Conservation (phyloP, 1,140 invertebrate genomes). For the Drosophila nigromelanica region DNA sequence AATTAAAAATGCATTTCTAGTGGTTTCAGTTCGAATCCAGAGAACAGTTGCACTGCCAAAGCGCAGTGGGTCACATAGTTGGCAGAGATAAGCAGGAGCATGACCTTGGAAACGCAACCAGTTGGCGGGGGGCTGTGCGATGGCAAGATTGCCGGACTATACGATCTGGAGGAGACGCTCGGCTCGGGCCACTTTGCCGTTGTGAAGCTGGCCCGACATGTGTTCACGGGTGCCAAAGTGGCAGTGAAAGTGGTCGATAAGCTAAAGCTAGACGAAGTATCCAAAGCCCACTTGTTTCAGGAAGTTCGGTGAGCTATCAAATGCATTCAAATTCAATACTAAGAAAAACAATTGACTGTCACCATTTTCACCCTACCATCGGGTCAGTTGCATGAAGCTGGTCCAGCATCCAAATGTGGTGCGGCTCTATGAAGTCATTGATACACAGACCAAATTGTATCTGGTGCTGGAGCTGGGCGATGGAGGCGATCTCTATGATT, state of each 20-base stretch:
- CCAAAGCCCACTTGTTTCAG: constrained; percentile 98
- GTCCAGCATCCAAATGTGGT: constrained; percentile 99
- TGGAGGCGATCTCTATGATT: constrained; percentile 99
- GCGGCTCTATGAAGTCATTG: constrained; percentile 98
- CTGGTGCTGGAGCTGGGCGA: constrained; percentile 99
- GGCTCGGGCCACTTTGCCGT: constrained; percentile 99
- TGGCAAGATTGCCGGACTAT: constrained; percentile 97
- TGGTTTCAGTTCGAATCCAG: constrained; percentile 55
- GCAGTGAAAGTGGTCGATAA: constrained; percentile 99
- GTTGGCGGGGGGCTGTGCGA: constrained; percentile 86
- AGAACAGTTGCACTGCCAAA: constrained; percentile 35
- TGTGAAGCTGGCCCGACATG: constrained; percentile 98
- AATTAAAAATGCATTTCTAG: constrained; percentile 34
- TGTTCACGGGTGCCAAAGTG: constrained; percentile 99
- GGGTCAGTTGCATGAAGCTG: constrained; percentile 96
- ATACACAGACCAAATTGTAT: constrained; percentile 98
- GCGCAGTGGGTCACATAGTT: constrained; percentile 12
- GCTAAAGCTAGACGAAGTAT: constrained; percentile 97
- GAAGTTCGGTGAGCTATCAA: constrained; percentile 87
- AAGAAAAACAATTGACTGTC: background rate
- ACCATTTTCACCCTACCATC: background rate
- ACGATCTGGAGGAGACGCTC: constrained; percentile 97
- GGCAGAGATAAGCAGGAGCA: constrained; percentile 49
- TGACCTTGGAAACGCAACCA: constrained; percentile 75
- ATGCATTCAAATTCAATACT: background rate